Evolutionary conservation across 1,140 invertebrate genomes (phyloP), one percentile per base, ranked within the genome.

Genomic region (Plectrocnemia conspersa): DNA sequence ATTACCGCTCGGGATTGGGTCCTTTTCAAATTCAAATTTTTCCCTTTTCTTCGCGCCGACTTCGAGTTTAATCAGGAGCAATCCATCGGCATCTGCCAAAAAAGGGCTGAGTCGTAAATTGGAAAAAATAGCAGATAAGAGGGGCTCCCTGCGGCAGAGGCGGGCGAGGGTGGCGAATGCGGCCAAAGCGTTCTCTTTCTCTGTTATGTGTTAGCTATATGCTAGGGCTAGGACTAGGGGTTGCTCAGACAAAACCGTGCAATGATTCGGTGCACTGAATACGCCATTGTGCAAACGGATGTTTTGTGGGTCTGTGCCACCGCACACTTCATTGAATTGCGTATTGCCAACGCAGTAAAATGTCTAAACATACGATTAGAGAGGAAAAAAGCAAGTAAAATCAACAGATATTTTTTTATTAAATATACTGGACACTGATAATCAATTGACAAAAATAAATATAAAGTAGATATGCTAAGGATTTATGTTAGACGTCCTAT

Each of bases 41-140:
- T 29, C 35, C 25, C 40, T n/a, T n/a, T 53, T 59, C 48, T 56
- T 48, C 45, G 32, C 23, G 23, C n/a, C 27, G 36, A 24, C 32
- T 42, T 21, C 18, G 40, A 48, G 46, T 57, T 61, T 61, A 61
- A 61, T 61, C 59, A 61, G 59, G 44, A 33, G 50, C 59, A 57
- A 61, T 61, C 59, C 59, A 61, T 61, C 59, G 59, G 59, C 54
- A 61, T 61, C 59, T 61, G 59, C 59, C 59, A 61, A 61, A 60
- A 61, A 56, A 61, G 59, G 59, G 59, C 54, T 56, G 54, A 56
- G 49, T 61, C 54, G 59, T 61, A 61, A 61, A 61, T 61, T 61
- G 59, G 59, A 61, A 61, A 61, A 61, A 61, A 61, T 61, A 61
- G 54, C 59, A 61, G 59, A 61, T 61, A 61, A 61, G 59, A 56